phyloP scores from a whole-genome alignment of 1,140 invertebrate genomes.

The Drosophila saltans region DNA sequence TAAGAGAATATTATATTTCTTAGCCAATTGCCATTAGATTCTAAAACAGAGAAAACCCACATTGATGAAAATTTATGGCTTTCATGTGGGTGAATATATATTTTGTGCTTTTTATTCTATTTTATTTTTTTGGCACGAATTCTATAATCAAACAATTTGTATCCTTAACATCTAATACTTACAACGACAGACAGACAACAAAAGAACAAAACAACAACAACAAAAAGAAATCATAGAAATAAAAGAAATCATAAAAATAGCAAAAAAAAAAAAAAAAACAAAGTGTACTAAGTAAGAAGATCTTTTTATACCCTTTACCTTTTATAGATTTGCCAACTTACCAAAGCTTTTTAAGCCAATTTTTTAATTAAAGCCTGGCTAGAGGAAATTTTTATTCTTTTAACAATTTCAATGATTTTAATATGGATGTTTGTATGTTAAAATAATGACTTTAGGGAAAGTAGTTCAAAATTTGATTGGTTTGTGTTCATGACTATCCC shows the following conservation, averaged over 20 bases:
- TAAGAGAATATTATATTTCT: constrained; percentile 11
- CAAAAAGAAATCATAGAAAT: not conserved
- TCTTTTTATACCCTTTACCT: no score
- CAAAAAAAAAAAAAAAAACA: no score
- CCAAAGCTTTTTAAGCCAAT: no score
- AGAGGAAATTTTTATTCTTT: no score
- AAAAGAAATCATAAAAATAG: not conserved
- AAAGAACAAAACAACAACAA: not conserved
- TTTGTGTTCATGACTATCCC: no score
- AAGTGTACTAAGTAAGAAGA: no score
- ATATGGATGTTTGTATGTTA: no score
- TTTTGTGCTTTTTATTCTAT: not conserved
- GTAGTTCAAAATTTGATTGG: no score
- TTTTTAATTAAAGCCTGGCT: no score
- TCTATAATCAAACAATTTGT: constrained; percentile 14
- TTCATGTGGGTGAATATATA: constrained; percentile 40
- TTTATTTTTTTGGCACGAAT: constrained; percentile 8
- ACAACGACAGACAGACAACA: not conserved
- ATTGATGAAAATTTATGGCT: constrained; percentile 40
- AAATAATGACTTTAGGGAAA: no score
- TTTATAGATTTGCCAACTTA: no score
- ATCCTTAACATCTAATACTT: constrained; percentile 6
- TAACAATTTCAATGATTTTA: no score
- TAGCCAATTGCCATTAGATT: constrained; percentile 12
- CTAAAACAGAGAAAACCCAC: constrained; percentile 11